phyloP scores from a whole-genome alignment of 2,888 invertebrate genomes.

The Antheraea assamensis region DNA sequence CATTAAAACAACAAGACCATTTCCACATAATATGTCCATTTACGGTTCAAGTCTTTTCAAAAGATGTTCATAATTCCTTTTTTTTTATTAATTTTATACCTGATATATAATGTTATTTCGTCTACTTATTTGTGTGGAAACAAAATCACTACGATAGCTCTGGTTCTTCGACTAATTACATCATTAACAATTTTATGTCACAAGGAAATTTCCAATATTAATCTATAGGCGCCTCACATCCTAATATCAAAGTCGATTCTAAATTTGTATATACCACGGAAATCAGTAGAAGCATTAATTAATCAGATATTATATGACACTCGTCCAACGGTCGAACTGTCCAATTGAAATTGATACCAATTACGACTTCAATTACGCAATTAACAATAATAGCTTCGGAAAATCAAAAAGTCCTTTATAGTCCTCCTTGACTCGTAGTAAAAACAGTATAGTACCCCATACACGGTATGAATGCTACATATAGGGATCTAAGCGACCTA shows the following conservation, averaged over 20 bases:
- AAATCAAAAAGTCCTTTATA: slow-evolving; percentile 10
- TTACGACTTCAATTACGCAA: background rate
- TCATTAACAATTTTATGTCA: slow-evolving; percentile 2
- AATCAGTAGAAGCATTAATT: background rate
- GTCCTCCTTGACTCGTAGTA: slow-evolving; percentile 9
- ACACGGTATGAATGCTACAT: background rate
- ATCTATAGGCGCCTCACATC: slow-evolving; percentile 7
- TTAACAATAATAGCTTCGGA: slow-evolving; percentile 2
- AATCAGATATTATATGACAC: background rate
- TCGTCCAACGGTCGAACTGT: slow-evolving; percentile 4
- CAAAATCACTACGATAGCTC: background rate
- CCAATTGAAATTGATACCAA: slow-evolving; percentile 9
- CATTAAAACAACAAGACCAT: no score
- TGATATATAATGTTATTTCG: background rate
- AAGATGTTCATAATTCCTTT: background rate
- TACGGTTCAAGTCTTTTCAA: background rate
- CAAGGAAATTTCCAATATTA: slow-evolving; percentile 10
- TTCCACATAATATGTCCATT: background rate
- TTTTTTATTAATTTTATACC: background rate
- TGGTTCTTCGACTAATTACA: background rate
- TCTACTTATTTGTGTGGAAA: background rate
- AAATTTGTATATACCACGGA: slow-evolving; percentile 9
- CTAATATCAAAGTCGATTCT: slow-evolving; percentile 13
- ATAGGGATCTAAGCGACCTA: background rate
- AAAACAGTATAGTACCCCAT: slow-evolving; percentile 1